Evolutionary conservation across 2,113 vertebrate genomes (phyloP).

Genomic region (Melospiza georgiana): DNA sequence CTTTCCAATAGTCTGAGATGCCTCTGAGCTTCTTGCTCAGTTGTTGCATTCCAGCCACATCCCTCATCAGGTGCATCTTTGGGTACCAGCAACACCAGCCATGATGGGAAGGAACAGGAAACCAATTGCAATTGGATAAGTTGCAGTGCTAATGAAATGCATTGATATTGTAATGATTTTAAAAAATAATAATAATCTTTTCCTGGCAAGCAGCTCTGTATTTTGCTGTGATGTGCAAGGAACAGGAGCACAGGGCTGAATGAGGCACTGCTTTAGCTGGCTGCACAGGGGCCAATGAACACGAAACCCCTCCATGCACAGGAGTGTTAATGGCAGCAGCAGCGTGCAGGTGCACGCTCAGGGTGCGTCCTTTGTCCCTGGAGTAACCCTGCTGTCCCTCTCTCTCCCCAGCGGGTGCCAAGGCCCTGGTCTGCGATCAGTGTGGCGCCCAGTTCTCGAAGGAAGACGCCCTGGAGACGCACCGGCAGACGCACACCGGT

Average conservation of each 20-base stretch:
- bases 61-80: neutral
- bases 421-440: constrained; percentile 96
- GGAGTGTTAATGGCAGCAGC: neutral
- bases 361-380: accelerated
- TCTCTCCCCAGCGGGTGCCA: constrained; percentile 87
- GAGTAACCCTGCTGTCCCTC: neutral
- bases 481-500: constrained; percentile 96
- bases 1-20: neutral
- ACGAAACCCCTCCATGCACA: accelerated
- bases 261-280: neutral
- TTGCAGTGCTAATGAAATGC: neutral
- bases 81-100: neutral
- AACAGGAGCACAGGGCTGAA: accelerated
- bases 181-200: neutral
- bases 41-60: neutral
- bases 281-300: neutral
- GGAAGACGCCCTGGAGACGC: constrained; percentile 93
- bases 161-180: constrained; percentile 1
- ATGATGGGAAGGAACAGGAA: neutral
- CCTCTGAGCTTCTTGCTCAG: neutral
- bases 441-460: constrained; percentile 97
- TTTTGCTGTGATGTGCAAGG: neutral
- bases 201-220: neutral
- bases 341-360: neutral
- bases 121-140: neutral